phyloP scores from a whole-genome alignment of 2,888 invertebrate species.

The Miltochrista miniata region DNA sequence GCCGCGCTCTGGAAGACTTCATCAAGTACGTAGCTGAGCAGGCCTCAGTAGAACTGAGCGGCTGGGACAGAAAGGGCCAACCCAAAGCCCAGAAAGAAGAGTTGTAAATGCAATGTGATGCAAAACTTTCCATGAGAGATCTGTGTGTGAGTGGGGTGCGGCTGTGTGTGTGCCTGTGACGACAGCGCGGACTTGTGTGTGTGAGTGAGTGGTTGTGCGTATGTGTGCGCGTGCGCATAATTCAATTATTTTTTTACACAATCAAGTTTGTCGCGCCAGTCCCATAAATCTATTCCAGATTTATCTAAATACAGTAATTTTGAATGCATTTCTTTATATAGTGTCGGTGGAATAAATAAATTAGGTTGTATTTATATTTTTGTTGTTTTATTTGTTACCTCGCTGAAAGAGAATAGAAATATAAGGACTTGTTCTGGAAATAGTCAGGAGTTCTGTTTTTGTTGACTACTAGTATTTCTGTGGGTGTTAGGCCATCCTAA shows the following conservation, averaged over 20 bases:
- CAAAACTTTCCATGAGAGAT: conserved; percentile 69
- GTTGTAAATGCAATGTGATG: conserved; percentile 63
- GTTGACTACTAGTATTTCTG: no score
- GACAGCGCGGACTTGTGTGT: conserved; percentile 17
- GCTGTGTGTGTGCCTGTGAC: conserved; percentile 32
- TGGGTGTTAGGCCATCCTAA: no score
- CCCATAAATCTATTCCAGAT: conserved; percentile 53
- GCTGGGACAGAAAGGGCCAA: conserved; percentile 93
- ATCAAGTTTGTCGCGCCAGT: conserved; percentile 38
- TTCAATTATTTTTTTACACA: conserved; percentile 22
- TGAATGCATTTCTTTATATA: conserved; percentile 74
- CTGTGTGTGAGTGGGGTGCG: conserved; percentile 62
- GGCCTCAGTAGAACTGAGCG: conserved; percentile 93
- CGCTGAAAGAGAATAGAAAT: no score
- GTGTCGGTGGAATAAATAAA: conserved; percentile 73
- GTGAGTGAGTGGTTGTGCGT: conserved; percentile 8
- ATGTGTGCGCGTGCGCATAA: conserved; percentile 13
- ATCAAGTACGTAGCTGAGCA: conserved; percentile 97
- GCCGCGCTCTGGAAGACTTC: conserved; percentile 96
- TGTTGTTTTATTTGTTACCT: conserved; percentile 48
- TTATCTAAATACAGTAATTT: conserved; percentile 79
- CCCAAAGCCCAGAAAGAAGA: conserved; percentile 79
- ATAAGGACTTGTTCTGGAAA: no score
- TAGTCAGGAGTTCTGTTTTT: no score
- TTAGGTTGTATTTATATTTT: conserved; percentile 76